These are phyloP conservation scores for Coryphaenoides rupestris DNA, from an alignment of 2,113 vertebrate species.

Conservation along the genomic window DNA sequence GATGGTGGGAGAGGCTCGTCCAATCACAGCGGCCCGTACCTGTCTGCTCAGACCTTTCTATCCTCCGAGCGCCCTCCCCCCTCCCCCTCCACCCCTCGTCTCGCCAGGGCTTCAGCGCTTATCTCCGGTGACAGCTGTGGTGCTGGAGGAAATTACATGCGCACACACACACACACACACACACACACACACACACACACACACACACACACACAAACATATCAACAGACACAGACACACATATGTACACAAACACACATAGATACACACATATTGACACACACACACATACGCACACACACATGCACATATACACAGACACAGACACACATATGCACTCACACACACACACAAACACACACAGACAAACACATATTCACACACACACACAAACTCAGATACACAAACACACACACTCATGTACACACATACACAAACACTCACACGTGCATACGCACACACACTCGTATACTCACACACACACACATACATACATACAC, in stretches of 20 bases:
- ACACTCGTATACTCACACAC: background rate
- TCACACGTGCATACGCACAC: background rate
- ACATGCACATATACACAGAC: background rate
- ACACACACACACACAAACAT: background rate
- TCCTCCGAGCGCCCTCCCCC: background rate
- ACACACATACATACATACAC: background rate
- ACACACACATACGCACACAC: background rate
- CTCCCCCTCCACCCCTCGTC: background rate
- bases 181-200: background rate
- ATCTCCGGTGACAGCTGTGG: background rate
- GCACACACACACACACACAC: background rate
- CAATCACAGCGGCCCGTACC: background rate
- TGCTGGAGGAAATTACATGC: background rate
- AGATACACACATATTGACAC: background rate
- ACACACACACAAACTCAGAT: background rate
- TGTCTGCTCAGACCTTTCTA: conserved; percentile 24
- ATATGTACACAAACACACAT: no score
- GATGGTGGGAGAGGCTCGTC: no score
- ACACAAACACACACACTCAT: background rate
- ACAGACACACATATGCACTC: background rate
- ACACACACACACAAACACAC: background rate
- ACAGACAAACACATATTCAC: conserved; percentile 1
- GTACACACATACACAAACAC: background rate
- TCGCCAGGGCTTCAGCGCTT: background rate
- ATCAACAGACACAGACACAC: conserved; percentile 10